Evolutionary conservation across 1,140 invertebrate species (phyloP), one percentile per base, ranked within the genome.

Genomic region (Schlechtendalia chinensis): DNA sequence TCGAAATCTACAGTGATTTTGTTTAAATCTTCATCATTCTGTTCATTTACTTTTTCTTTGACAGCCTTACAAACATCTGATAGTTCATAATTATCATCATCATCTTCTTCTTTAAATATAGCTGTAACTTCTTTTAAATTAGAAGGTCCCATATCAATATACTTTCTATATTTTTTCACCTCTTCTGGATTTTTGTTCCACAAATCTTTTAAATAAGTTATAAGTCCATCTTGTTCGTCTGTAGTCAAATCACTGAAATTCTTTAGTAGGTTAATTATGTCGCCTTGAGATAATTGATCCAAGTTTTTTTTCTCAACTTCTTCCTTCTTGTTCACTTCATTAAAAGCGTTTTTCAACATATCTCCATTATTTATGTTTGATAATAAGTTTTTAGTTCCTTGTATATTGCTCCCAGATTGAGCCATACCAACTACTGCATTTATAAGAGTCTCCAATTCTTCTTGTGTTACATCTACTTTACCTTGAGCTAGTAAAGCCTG

Each of bases 211-310:
- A 94, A 84, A 83, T 93, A 93, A 6, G 89, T 90, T 10, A 94
- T 93, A 0, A 94, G 86, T 81, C 91, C 90, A 80, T 93, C 91
- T 82, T 94, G 93, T 84, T 94, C 92, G 72, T 93, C 91, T 4
- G 89, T 89, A 0, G 90, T 91, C 1, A 94, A 84, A 83, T 93
- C 91, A 84, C 91, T 91, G 82, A 94, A 94, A 84, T 93, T 94
- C 84, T 93, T 91, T 47, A 94, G 84, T 0, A 93, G 84, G 0
- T 90, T 90, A 82, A 93, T 91, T 24, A 94, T 84, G 83, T 94
- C 93, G 0, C 89, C 89, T 83, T 94, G 92, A 0, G 91, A 92
- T 1, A 94, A 84, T 24, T 89, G 90, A 79, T 93, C 92, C 88
- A 93, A 90, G n/a, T 85, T 75, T n/a, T 82, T 86, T 69, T 67